Conservation (phyloP, 2,113 vertebrate genomes). For the Excalfactoria chinensis region DNA sequence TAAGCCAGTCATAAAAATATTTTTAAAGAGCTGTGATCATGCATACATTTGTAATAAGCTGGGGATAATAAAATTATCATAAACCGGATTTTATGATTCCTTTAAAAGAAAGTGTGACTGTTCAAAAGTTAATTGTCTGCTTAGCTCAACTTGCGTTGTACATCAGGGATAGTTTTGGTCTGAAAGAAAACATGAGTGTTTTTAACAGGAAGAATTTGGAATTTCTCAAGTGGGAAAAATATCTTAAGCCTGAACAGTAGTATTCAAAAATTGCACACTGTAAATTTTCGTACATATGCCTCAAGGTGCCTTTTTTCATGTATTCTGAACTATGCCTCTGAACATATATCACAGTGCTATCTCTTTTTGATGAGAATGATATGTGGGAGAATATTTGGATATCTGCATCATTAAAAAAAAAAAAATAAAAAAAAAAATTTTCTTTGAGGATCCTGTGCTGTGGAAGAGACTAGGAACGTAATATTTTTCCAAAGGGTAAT, state of each 20-base stretch:
- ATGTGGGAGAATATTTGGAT: background rate
- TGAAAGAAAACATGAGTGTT: background rate
- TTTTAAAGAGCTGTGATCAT: constrained; percentile 36
- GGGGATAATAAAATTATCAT: constrained; percentile 39
- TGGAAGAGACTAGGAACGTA: background rate
- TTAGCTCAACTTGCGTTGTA: background rate
- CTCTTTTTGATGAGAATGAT: background rate
- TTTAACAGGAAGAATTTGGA: background rate
- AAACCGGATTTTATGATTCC: background rate
- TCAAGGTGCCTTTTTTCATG: background rate
- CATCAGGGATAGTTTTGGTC: background rate
- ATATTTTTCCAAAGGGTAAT: background rate
- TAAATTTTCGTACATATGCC: background rate
- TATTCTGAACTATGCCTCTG: background rate
- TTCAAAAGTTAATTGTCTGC: background rate
- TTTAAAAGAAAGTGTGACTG: background rate
- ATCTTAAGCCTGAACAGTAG: background rate
- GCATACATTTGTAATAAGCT: constrained; percentile 29
- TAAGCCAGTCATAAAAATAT: background rate
- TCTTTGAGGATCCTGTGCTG: background rate
- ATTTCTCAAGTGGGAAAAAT: background rate
- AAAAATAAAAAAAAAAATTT: background rate
- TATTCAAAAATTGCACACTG: background rate
- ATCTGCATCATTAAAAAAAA: background rate
- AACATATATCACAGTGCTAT: background rate